These are phyloP conservation scores for Meloidogyne floridensis DNA, from an alignment of 1,140 invertebrate species.

Conservation along the genomic window DNA sequence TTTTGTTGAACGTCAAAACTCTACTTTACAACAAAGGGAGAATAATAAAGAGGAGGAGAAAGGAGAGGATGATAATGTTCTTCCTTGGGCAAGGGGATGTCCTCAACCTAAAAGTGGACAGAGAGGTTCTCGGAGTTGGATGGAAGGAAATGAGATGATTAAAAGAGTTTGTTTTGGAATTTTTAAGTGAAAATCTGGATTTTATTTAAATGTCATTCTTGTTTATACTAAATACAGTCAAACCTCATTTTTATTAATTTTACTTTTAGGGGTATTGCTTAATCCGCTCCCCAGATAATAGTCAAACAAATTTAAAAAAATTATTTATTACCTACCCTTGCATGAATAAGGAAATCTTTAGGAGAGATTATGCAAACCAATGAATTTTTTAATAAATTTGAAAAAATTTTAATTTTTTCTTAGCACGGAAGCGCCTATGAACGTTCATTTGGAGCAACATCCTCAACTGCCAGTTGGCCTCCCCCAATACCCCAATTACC, in stretches of 20 bases:
- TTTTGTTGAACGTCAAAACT: neutral
- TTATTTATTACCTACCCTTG: too few relatives aligned
- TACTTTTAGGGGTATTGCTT: too few relatives aligned
- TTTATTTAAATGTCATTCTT: too few relatives aligned
- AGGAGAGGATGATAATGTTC: constrained; percentile 32
- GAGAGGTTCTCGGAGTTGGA: constrained; percentile 43
- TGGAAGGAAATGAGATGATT: constrained; percentile 19
- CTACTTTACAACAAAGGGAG: neutral
- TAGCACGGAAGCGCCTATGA: neutral
- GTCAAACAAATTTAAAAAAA: too few relatives aligned
- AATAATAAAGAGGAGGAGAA: constrained; percentile 11
- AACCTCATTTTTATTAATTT: too few relatives aligned
- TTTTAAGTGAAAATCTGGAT: too few relatives aligned
- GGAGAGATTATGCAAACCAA: too few relatives aligned
- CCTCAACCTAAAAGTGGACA: constrained; percentile 53
- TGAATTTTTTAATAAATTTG: too few relatives aligned
- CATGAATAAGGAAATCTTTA: too few relatives aligned
- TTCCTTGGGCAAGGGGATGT: constrained; percentile 54
- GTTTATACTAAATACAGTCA: too few relatives aligned
- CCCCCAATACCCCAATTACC: neutral
- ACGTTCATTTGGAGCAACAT: constrained; percentile 31
- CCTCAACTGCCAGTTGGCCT: constrained; percentile 19
- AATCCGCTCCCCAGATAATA: too few relatives aligned
- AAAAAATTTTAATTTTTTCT: neutral
- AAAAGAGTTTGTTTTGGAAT: neutral